phyloP scores from a whole-genome alignment of 2,888 invertebrate genomes.

The Podabrus alpinus region DNA sequence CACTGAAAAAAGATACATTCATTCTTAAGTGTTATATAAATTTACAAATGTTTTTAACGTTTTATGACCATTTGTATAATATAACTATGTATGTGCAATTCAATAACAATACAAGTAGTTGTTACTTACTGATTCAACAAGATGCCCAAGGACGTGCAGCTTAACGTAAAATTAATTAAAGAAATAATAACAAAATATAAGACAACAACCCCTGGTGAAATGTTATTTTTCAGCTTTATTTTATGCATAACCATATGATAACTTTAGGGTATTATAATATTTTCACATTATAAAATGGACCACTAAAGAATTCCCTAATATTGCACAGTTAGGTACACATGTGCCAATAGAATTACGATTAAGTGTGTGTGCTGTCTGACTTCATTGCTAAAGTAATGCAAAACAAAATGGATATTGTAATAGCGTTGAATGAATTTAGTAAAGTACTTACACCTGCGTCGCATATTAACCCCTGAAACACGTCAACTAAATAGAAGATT shows the following conservation, averaged over 20 bases:
- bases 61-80: too few relatives aligned
- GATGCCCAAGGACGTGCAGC: too few relatives aligned
- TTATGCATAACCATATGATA: not conserved
- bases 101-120: too few relatives aligned
- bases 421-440: constrained; percentile 45
- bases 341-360: constrained; percentile 28
- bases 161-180: too few relatives aligned
- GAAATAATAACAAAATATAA: not conserved
- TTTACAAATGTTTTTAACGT: not conserved
- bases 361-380: constrained; percentile 36
- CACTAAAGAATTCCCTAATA: not conserved
- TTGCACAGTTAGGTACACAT: constrained; percentile 12
- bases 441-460: constrained; percentile 45
- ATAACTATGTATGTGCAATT: too few relatives aligned
- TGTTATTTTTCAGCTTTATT: too few relatives aligned
- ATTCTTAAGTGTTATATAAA: not conserved
- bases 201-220: not conserved
- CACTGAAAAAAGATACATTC: too few relatives aligned
- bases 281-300: not conserved
- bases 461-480: constrained; percentile 29
- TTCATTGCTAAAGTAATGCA: constrained; percentile 41
- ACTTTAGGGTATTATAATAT: not conserved
- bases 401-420: constrained; percentile 47
- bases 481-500: constrained; percentile 15
- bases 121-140: too few relatives aligned